Evolutionary conservation across 2,113 vertebrate species (phyloP).

Genomic region (Muscicapa adusta): DNA sequence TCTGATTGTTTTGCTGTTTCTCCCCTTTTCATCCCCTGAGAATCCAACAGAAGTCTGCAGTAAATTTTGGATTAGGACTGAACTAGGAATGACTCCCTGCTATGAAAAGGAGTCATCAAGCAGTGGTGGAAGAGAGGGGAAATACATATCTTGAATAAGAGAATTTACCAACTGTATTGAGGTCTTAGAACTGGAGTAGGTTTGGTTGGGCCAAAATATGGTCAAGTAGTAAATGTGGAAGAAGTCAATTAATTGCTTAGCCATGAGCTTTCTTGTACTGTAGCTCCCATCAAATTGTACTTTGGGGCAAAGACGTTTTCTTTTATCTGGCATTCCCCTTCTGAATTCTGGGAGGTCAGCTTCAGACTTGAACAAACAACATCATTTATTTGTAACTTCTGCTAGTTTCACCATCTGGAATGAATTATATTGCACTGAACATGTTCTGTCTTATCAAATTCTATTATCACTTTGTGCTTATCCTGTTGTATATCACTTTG

Average conservation of each 20-base stretch:
- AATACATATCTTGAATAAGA: background rate
- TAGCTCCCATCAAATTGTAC: background rate
- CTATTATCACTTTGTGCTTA: constrained; percentile 28
- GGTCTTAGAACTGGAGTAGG: background rate
- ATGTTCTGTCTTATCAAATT: constrained; percentile 39
- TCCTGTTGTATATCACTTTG: background rate
- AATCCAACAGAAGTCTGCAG: background rate
- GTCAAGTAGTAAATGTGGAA: background rate
- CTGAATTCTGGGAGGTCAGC: background rate
- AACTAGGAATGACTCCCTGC: background rate
- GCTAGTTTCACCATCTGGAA: background rate
- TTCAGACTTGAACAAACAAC: background rate
- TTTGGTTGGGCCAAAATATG: background rate
- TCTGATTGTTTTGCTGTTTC: background rate
- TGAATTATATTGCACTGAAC: background rate
- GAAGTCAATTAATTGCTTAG: background rate
- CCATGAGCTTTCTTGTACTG: background rate
- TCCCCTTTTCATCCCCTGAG: background rate
- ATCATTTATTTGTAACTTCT: background rate
- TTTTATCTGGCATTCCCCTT: background rate
- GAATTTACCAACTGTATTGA: background rate
- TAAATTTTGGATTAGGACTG: background rate
- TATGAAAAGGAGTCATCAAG: background rate
- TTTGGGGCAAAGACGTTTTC: background rate
- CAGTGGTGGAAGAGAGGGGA: background rate